These are phyloP conservation scores for Burhinus bistriatus DNA, from an alignment of 2,113 vertebrate species.

Conservation along the genomic window DNA sequence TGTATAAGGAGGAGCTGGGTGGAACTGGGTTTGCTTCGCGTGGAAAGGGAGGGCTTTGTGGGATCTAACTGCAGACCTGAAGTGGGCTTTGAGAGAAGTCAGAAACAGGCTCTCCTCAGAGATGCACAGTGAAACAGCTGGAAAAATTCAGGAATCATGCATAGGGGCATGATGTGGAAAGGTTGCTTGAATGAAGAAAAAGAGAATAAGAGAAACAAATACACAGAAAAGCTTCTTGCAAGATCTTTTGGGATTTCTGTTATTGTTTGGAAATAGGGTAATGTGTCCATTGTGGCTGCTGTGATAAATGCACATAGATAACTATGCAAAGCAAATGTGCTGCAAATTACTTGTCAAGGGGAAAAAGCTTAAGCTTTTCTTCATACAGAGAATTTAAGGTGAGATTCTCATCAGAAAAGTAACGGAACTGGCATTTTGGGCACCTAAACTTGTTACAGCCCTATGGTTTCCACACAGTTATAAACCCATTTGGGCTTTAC, in stretches of 20 bases:
- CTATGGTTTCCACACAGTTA: not conserved
- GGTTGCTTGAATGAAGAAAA: not conserved
- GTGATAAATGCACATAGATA: not conserved
- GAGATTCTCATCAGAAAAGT: not conserved
- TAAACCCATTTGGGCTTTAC: not conserved
- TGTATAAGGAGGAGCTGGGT: not conserved
- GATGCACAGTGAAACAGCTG: not conserved
- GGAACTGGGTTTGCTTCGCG: not conserved
- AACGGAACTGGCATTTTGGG: not conserved
- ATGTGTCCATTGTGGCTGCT: not conserved
- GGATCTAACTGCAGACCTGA: not conserved
- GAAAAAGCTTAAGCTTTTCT: not conserved
- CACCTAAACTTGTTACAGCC: not conserved
- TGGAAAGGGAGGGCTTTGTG: not conserved
- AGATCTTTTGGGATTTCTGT: not conserved
- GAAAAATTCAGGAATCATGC: not conserved
- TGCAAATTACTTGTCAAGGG: not conserved
- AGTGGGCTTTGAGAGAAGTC: not conserved
- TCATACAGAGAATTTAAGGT: not conserved
- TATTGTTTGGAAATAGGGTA: not conserved
- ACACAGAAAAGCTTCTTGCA: not conserved
- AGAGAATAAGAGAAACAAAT: not conserved
- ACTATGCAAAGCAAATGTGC: not conserved
- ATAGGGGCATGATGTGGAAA: not conserved
- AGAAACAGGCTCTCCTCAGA: not conserved